Evolutionary conservation across 2,888 invertebrate genomes (phyloP), one percentile per base, ranked within the genome.

Genomic region (Petrolisthes cinctipes): DNA sequence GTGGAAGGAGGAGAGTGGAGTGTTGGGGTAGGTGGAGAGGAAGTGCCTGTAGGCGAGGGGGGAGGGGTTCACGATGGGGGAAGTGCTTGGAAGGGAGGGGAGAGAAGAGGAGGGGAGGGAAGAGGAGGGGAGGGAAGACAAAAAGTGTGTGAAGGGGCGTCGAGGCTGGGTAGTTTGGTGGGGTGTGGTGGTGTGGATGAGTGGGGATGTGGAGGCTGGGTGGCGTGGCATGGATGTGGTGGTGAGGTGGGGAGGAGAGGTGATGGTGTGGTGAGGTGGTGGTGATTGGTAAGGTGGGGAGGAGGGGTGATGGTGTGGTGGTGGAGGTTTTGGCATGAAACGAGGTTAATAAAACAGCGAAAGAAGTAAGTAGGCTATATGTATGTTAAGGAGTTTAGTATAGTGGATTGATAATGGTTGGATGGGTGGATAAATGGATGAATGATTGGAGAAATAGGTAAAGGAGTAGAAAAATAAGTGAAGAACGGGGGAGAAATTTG

Each of bases 1-100:
- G 54, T n/a, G 80, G 9, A 54, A 54, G 80, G 9, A 54, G 76
- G 37, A 5, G 37, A 51, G 53, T 5, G 20, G 9, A 71, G 71
- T n/a, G 71, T 54, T 78, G 53, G 54, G 78, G 54, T 78, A 78
- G 56, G 54, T 53, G 54, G 20, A 54, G 54, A 78, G 53, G 78
- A 78, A 53, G 14, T 54, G 54, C 51, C 51, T 78, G 78, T 54
- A 53, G 14, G 78, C 7, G 7, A 51, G 75, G 37, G 37, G 23
- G 53, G 37, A 51, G 75, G 17, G n/a, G 20, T 7, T n/a, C 4
- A n/a, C n/a, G n/a, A n/a, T n/a, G n/a, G n/a, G n/a, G n/a, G n/a
- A n/a, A 61, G 66, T 11, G 66, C 14, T 14, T 61, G 66, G 66
- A 66, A 3, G 3, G 66, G 17, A 17, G 17, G 66, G 3, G 66